Conservation (phyloP, 2,797 vertebrate species). For the Bucorvus abyssinicus region DNA sequence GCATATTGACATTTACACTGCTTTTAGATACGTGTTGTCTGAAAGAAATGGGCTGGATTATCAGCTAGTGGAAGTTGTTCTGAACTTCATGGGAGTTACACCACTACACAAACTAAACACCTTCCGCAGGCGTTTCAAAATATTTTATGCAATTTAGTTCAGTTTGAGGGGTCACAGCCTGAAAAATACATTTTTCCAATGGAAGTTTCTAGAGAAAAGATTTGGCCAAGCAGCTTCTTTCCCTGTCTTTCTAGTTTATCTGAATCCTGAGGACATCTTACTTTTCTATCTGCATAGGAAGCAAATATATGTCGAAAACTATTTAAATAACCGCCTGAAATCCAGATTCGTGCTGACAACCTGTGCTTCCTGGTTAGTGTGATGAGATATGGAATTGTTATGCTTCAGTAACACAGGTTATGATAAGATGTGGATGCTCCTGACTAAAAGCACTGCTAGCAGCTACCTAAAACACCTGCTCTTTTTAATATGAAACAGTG, state of each 20-base stretch:
- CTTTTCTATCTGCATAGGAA: conserved; percentile 10
- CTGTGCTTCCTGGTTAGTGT: conserved; percentile 29
- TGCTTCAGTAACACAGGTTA: conserved; percentile 33
- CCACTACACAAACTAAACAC: not conserved
- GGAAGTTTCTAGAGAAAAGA: conserved; percentile 12
- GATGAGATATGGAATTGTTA: conserved; percentile 28
- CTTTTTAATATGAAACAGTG: not conserved
- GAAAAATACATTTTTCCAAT: not conserved
- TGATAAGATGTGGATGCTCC: not conserved
- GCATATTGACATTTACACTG: not conserved
- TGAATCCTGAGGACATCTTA: conserved; percentile 19
- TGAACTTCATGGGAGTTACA: not conserved
- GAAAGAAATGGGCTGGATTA: not conserved
- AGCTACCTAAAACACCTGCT: not conserved
- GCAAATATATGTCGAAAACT: not conserved
- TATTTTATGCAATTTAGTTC: not conserved
- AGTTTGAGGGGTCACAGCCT: not conserved
- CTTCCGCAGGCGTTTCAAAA: not conserved
- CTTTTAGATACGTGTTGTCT: not conserved
- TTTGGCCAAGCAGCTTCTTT: not conserved
- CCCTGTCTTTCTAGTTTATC: not conserved
- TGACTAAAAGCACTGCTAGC: not conserved
- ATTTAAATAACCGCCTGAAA: conserved; percentile 31
- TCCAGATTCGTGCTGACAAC: conserved; percentile 31
- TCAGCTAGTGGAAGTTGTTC: not conserved